Conservation (phyloP, 2,888 invertebrate genomes). For the Drosophila falleni region DNA sequence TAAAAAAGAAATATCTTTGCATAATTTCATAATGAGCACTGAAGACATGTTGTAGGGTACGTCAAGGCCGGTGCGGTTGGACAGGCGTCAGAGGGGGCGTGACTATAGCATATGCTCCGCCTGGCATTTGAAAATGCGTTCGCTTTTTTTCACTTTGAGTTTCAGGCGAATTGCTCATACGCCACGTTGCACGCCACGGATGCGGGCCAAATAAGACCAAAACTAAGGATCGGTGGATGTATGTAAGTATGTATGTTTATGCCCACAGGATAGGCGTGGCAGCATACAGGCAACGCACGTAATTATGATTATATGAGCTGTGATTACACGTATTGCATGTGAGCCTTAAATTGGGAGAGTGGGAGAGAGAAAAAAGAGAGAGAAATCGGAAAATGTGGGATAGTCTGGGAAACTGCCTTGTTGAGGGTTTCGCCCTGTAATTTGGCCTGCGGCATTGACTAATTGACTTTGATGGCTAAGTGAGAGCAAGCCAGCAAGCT, state of each 20-base stretch:
- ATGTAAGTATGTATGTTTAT: not conserved
- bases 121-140: slow-evolving; percentile 69
- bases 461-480: slow-evolving; percentile 55
- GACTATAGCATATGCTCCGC: slow-evolving; percentile 55
- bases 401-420: not conserved
- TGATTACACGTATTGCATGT: slow-evolving; percentile 56
- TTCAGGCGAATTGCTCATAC: slow-evolving; percentile 70
- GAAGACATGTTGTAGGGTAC: slow-evolving; percentile 21
- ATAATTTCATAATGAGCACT: slow-evolving; percentile 75
- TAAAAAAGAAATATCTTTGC: slow-evolving; percentile 47
- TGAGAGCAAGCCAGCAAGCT: slow-evolving; percentile 8
- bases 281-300: slow-evolving; percentile 40
- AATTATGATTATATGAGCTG: slow-evolving; percentile 72
- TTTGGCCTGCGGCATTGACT: slow-evolving; percentile 62
- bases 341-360: not conserved
- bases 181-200: slow-evolving; percentile 54
- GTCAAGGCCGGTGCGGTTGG: not conserved
- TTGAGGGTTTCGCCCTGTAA: slow-evolving; percentile 38
- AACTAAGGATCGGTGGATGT: slow-evolving; percentile 22
- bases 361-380: not conserved
- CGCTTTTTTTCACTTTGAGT: slow-evolving; percentile 68
- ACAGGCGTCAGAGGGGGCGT: not conserved
- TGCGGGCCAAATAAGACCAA: slow-evolving; percentile 41
- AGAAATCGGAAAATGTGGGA: not conserved
- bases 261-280: slow-evolving; percentile 4